Evolutionary conservation across 2,113 vertebrate species (phyloP).

Genomic region (Trematomus loennbergii): DNA sequence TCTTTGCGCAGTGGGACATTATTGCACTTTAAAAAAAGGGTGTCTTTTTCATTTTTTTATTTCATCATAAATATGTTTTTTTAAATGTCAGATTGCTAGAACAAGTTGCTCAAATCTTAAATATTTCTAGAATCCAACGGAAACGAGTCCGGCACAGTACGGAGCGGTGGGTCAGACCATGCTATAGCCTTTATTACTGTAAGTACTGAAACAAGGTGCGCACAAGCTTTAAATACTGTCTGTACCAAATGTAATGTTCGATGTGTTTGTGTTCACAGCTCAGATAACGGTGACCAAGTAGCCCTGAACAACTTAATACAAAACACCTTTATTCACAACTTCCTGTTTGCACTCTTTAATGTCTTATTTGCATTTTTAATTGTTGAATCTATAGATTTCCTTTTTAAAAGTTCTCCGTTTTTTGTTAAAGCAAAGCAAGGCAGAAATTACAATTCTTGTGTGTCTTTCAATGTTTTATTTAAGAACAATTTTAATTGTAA

Average conservation of each 20-base stretch:
- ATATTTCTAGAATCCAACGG: conserved; percentile 53
- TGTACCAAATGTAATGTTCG: neutral
- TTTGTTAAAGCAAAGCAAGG: neutral
- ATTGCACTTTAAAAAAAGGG: conserved; percentile 25
- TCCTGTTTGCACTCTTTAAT: conserved; percentile 24
- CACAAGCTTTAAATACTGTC: neutral
- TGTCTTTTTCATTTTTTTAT: neutral
- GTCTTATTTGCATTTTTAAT: neutral
- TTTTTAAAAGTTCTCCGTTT: neutral
- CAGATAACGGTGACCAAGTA: conserved; percentile 46
- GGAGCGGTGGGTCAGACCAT: conserved; percentile 62
- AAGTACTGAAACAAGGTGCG: conserved; percentile 45
- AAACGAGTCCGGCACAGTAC: conserved; percentile 40
- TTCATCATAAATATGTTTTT: neutral
- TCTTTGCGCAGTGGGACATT: neutral
- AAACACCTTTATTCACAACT: neutral
- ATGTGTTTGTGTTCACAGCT: conserved; percentile 61
- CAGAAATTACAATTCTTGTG: neutral
- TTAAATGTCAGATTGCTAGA: neutral
- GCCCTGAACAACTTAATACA: neutral
- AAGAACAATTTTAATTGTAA: neutral
- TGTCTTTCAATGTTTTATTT: neutral
- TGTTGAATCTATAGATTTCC: neutral
- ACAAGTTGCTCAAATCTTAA: conserved; percentile 10
- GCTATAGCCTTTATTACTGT: conserved; percentile 77